A percentile compares a stretch with the other conserved stretches of the same genome.
These are phyloP conservation scores for Zaprionus capensis DNA, from an alignment of 1,140 invertebrate genomes.

Conservation along the genomic window DNA sequence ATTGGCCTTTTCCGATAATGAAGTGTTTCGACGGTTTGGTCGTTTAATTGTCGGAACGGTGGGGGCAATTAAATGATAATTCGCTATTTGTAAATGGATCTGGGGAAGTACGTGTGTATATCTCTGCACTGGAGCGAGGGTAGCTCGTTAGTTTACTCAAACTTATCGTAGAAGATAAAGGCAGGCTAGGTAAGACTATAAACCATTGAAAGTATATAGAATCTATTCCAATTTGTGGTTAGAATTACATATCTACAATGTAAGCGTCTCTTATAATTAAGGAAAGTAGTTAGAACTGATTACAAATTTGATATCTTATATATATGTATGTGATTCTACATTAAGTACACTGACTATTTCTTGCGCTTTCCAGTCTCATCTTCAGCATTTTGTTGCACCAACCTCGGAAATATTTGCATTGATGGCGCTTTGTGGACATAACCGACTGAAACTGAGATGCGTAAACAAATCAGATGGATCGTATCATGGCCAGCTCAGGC, in stretches of 20 bases:
- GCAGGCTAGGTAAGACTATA: neutral
- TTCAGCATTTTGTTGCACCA: conserved; percentile 15
- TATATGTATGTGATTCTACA: too few relatives aligned
- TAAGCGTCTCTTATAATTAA: too few relatives aligned
- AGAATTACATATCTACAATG: too few relatives aligned
- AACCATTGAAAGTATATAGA: neutral
- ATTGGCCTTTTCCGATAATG: conserved; percentile 49
- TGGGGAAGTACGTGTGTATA: neutral
- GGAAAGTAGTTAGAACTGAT: neutral
- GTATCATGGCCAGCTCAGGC: conserved; percentile 53
- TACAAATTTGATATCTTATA: neutral
- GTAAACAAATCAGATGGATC: conserved; percentile 41
- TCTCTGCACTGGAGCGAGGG: conserved; percentile 18
- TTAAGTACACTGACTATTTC: neutral
- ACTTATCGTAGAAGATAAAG: neutral
- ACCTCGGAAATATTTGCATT: conserved; percentile 28
- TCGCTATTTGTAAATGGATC: conserved; percentile 20
- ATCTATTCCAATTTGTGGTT: neutral
- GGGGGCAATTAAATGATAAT: conserved; percentile 28
- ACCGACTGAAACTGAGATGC: conserved; percentile 32
- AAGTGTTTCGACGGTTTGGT: conserved; percentile 33
- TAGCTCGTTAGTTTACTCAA: neutral
- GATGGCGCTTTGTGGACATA: conserved; percentile 29
- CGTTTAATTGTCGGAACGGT: conserved; percentile 49
- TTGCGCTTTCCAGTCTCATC: neutral